Percentiles rank a stretch among this genome's conserved stretches.
Conservation (phyloP, 2,888 invertebrate species). For the Apocheima hispidaria region DNA sequence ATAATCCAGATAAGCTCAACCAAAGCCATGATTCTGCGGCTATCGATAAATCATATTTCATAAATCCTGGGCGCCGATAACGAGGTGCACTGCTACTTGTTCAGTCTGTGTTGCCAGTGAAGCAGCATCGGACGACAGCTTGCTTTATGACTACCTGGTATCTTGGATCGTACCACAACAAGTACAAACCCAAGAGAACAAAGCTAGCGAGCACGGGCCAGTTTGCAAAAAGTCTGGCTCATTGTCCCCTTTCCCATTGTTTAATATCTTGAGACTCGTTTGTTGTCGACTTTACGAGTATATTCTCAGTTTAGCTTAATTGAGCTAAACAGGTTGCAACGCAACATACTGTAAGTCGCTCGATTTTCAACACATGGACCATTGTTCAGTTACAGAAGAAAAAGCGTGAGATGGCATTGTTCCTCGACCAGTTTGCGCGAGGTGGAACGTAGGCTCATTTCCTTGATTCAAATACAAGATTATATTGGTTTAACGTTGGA, state of each 20-base stretch:
- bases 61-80: slow-evolving; percentile 44
- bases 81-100: slow-evolving; percentile 35
- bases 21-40: slow-evolving; percentile 29
- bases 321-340: slow-evolving; percentile 14
- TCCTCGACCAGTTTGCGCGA: slow-evolving; percentile 54
- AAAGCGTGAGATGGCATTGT: slow-evolving; percentile 63
- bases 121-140: slow-evolving; percentile 65
- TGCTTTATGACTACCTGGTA: slow-evolving; percentile 72
- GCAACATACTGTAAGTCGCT: slow-evolving; percentile 1
- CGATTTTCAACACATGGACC: slow-evolving; percentile 30
- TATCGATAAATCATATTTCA: slow-evolving; percentile 37
- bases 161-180: slow-evolving; percentile 67
- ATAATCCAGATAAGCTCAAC: slow-evolving; percentile 2
- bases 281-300: slow-evolving; percentile 5
- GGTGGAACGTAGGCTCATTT: slow-evolving; percentile 56
- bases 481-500: slow-evolving; percentile 34
- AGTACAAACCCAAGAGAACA: slow-evolving; percentile 32
- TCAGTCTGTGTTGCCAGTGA: slow-evolving; percentile 34
- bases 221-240: slow-evolving; percentile 19
- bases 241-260: slow-evolving; percentile 42
- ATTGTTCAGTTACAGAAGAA: slow-evolving; percentile 41
- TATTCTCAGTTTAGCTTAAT: slow-evolving; percentile 18
- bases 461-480: slow-evolving; percentile 51
- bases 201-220: slow-evolving; percentile 31
- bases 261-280: slow-evolving; percentile 18